phyloP scores from a whole-genome alignment of 2,888 invertebrate genomes.

The Eupithecia vulgata region DNA sequence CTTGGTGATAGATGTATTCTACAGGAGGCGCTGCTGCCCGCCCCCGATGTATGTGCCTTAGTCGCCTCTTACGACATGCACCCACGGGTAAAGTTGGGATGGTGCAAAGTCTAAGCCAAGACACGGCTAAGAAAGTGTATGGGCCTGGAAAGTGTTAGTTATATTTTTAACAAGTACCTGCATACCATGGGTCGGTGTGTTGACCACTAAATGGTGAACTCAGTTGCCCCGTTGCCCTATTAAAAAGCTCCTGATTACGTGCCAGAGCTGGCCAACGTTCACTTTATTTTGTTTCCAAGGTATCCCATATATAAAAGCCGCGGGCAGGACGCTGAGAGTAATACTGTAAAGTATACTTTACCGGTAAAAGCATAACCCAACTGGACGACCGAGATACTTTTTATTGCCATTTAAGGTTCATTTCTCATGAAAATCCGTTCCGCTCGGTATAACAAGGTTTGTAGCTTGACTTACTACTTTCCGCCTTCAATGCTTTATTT shows the following conservation, averaged over 20 bases:
- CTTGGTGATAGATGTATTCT: no score
- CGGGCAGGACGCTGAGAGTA: slow-evolving; percentile 51
- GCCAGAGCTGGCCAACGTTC: slow-evolving; percentile 50
- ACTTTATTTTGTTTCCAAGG: slow-evolving; percentile 60
- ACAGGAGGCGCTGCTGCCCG: no score
- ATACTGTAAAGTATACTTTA: slow-evolving; percentile 63
- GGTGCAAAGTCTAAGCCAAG: no score
- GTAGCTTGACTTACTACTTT: slow-evolving; percentile 34
- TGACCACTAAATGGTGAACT: neutral
- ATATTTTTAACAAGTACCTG: no score
- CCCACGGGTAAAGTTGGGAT: no score
- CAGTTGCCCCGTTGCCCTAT: neutral
- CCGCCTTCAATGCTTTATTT: slow-evolving; percentile 27
- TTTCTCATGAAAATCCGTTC: slow-evolving; percentile 45
- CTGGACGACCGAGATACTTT: slow-evolving; percentile 47
- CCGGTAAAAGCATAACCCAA: slow-evolving; percentile 52
- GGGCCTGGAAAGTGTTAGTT: no score
- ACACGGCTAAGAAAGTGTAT: no score
- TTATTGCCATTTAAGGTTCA: slow-evolving; percentile 46
- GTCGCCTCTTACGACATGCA: no score
- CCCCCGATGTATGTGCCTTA: no score
- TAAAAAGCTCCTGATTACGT: neutral
- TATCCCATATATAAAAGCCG: slow-evolving; percentile 63
- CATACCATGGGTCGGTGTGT: neutral
- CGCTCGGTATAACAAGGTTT: slow-evolving; percentile 38